Evolutionary conservation across 2,888 invertebrate genomes (phyloP), one percentile per base, ranked within the genome.

Genomic region (Cerastis rubricosa): DNA sequence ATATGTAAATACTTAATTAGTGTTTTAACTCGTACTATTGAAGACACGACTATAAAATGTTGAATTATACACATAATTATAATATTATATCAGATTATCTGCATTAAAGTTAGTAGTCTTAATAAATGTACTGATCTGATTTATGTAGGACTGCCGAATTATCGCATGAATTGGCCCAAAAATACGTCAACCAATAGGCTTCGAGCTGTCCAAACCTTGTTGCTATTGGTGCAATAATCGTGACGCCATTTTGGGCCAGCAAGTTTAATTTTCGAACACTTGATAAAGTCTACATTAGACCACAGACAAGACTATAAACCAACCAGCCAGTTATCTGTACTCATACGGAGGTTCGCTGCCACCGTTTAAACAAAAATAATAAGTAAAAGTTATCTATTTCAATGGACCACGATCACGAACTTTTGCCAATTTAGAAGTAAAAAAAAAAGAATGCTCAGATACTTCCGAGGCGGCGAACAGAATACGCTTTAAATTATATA

Each of bases 401-500:
- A 83, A 87, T 71, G 89, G 88, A 88, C 89, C 90, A 87, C 78
- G 88, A 88, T 88, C 90, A 87, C 78, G 63, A 85, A 85, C 75
- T 74, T 77, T 83, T 87, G 87, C 87, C 88, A 85, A 88, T 79
- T 89, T 87, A 87, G 85, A 83, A 87, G 78, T 81, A 82, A 87
- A 89, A 87, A 85, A 79, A 85, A 87, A 79, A 29, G 17, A 82
- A 80, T 85, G 88, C 89, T 88, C 89, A 90, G 89, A 89, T 90
- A 91, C 87, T 91, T 87, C 91, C 93, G 90, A 92, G 95, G 95
- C 95, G 93, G 95, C 89, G 87, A 88, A 91, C 88, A 89, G 88
- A 91, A 94, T 94, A 95, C 94, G 95, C 95, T 93, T 92, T 93
- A 95, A 94, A 92, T 89, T 86, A 84, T 81, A 81, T 81, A 84